Evolutionary conservation across 2,888 invertebrate genomes (phyloP).

Genomic region (Myathropa florea): DNA sequence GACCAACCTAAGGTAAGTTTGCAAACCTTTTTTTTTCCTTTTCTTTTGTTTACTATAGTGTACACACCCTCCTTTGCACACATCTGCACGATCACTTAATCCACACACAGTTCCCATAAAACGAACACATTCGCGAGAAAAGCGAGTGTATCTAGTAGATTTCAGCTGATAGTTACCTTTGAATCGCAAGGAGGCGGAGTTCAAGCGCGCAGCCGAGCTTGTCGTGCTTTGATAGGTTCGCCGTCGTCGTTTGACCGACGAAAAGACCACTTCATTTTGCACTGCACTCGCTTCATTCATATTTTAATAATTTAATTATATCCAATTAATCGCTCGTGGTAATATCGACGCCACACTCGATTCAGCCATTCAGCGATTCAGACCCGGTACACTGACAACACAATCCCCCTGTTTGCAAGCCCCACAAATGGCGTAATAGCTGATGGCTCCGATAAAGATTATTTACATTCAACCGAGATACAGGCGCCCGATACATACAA

Average conservation of each 20-base stretch:
- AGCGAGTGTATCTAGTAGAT: not conserved
- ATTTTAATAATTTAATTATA: slow-evolving; percentile 47
- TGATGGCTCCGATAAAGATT: slow-evolving; percentile 5
- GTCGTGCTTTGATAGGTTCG: slow-evolving; percentile 30
- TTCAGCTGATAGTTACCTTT: slow-evolving; percentile 16
- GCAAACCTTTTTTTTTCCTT: slow-evolving; percentile 22
- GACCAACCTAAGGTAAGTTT: slow-evolving; percentile 90
- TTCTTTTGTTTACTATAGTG: not conserved
- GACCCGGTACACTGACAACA: not conserved
- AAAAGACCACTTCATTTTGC: not conserved
- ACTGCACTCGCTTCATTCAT: slow-evolving; percentile 33
- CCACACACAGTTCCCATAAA: slow-evolving; percentile 28
- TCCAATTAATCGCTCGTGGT: slow-evolving; percentile 45
- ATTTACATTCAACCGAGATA: slow-evolving; percentile 20
- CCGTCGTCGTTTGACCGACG: not conserved
- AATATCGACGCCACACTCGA: slow-evolving; percentile 42
- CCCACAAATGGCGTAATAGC: slow-evolving; percentile 24
- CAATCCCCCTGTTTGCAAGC: slow-evolving; percentile 4
- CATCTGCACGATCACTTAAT: slow-evolving; percentile 35
- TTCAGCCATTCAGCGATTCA: slow-evolving; percentile 7
- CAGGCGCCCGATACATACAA: slow-evolving; percentile 28
- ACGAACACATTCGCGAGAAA: not conserved
- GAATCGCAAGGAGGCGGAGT: slow-evolving; percentile 57
- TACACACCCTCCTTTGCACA: slow-evolving; percentile 30
- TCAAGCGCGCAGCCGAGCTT: slow-evolving; percentile 20